Base-by-base conservation (phyloP, 2,888 invertebrate genomes). In the Hirtodrosophila confusa region DNA sequence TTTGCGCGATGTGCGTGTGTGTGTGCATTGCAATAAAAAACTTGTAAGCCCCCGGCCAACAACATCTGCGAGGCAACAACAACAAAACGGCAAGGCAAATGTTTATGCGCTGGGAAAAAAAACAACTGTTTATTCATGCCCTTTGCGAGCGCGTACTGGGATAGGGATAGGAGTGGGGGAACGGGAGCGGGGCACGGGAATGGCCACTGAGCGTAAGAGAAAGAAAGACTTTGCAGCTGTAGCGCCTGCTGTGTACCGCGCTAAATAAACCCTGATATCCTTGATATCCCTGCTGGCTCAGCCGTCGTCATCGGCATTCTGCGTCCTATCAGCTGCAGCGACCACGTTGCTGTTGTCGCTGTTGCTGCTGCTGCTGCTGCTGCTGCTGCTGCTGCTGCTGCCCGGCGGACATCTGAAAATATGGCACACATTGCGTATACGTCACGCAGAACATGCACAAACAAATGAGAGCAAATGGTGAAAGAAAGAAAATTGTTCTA, bases 341-440 rank as follows among this genome's bases (percentile, higher is more conserved):
- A 17, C 47, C 65, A 68, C 48, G 57, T 49, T 51, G 41, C 24
- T 55, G 62, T 39, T 53, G 53, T 54, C 47, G 45, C 11, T 31
- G 23, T 23, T 48, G 40, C 7, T 36, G 54, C 36, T 48, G 17
- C 75, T 75, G 61, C 43, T 49, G 47, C 35, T 66, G 54, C 11
- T 63, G 49, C 12, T 41, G 44, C 2, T 37, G 41, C 50, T 53
- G 61, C 24, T 78, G 64, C 45, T 67, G 74, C 49, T 74, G 63
- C 78, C 84, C 58, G 75, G 60, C 69, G 84, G 84, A 75, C 80
- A 84, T 78, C 80, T 78, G 66, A 76, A 80, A 84, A 80, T 76
- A 76, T 82, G 72, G 75, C 83, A 82, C 83, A 85, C 80, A 73
- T 68, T 78, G 84, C 80, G 80, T 78, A 78, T 84, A 75, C 80